Evolutionary conservation across 2,888 invertebrate genomes (phyloP), one percentile per base, ranked within the genome.

Genomic region (Nineta flava): DNA sequence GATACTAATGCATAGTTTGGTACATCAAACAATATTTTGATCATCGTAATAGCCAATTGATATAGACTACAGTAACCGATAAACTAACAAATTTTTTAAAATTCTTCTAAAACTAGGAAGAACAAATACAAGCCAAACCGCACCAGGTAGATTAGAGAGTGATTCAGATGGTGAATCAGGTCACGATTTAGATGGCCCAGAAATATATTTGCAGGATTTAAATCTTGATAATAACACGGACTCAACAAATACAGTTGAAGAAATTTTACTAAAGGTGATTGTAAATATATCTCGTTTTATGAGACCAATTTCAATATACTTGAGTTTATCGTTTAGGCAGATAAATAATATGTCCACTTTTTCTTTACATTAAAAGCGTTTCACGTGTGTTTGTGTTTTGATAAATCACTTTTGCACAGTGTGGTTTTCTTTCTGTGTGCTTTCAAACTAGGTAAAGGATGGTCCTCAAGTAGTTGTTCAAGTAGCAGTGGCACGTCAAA

Each of bases 121-220:
- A 42, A 52, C 58, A 55, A 58, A 58, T 49, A 63, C 64, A 52
- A 63, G 62, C 26, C 65, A 67, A 61, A 71, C 70, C 47, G 70
- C 70, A 32, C 70, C 70, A 13, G 69, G 62, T 45, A 61, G 68
- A 50, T 59, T 69, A 53, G 62, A 62, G 57, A 58, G 53, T 46
- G 58, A 57, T 32, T 53, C 55, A 48, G 60, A 57, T 26, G 49
- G 32, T 40, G 16, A 46, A 26, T 32, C 46, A 12, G 49, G 17
- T 17, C 19, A 46, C 17, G 13, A n/a, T 32, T 44, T 12, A 45
- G 12, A 15, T 38, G 38, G n/a, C 15, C 17, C 5, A 12, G 16
- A 19, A 15, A 16, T 13, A 12, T 17, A 19, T 12, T 9, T 43
- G 43, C 16, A 12, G 7, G 15, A 43, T 43, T 19, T 43, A 12